Percentiles rank a stretch among this genome's conserved stretches.
Evolutionary conservation across 2,113 vertebrate species (phyloP).

Genomic region (Antigone vipio): DNA sequence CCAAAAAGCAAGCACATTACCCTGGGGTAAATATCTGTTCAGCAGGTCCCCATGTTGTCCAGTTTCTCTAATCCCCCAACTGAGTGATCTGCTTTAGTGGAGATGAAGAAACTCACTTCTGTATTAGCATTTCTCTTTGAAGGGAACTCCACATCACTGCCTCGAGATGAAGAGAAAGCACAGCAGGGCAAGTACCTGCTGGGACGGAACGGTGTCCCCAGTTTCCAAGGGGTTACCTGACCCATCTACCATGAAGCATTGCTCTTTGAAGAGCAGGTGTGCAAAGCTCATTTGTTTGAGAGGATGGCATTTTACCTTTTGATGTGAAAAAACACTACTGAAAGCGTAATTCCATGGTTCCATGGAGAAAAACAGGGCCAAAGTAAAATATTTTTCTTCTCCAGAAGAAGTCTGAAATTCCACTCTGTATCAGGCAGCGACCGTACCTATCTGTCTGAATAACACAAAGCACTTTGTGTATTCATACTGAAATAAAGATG

Average conservation of each 20-base stretch:
- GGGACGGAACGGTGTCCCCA: neutral
- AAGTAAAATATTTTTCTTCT: neutral
- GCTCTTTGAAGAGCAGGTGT: neutral
- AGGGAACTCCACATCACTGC: neutral
- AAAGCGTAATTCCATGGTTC: neutral
- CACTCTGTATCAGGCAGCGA: neutral
- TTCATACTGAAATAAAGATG: neutral
- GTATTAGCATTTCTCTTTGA: neutral
- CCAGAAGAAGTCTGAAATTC: neutral
- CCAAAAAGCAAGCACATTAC: neutral
- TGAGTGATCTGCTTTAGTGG: neutral
- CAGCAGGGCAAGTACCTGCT: neutral
- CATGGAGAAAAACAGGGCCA: neutral
- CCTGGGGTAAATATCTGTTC: neutral
- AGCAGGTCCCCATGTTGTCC: neutral
- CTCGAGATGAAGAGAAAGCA: neutral
- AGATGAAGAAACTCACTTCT: too few species aligned
- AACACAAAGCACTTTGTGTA: neutral
- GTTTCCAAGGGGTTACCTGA: neutral
- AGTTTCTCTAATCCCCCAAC: neutral
- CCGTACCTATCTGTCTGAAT: neutral
- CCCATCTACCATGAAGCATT: accelerated
- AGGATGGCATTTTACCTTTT: neutral
- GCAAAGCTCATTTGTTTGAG: neutral
- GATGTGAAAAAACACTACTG: neutral